Conservation (phyloP, 2,888 invertebrate genomes). For the Sturmia bella region DNA sequence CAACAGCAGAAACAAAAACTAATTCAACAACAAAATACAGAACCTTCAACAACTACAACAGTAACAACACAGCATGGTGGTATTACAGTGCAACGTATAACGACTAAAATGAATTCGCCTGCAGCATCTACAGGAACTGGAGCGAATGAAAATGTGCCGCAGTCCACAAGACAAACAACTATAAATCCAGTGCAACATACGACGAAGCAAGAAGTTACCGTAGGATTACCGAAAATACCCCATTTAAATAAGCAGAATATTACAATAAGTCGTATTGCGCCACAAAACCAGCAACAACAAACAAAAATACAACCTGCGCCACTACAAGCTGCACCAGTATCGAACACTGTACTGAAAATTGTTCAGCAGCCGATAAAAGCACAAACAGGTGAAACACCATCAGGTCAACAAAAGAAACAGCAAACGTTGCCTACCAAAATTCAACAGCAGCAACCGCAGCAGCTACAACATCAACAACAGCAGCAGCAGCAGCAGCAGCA, state of each 20-base stretch:
- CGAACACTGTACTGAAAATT: slow-evolving; percentile 57
- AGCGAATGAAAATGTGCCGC: slow-evolving; percentile 19
- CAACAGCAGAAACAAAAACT: slow-evolving; percentile 70
- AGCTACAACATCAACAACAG: too few relatives aligned
- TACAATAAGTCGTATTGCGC: slow-evolving; percentile 78
- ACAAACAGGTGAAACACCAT: slow-evolving; percentile 39
- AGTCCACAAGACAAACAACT: slow-evolving; percentile 70
- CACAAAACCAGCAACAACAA: slow-evolving; percentile 48
- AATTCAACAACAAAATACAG: slow-evolving; percentile 64
- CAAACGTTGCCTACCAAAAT: slow-evolving; percentile 28
- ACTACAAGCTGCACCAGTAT: slow-evolving; percentile 31
- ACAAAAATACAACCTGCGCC: slow-evolving; percentile 46
- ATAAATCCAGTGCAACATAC: slow-evolving; percentile 72
- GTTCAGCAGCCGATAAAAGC: slow-evolving; percentile 54
- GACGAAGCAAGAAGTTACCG: slow-evolving; percentile 42
- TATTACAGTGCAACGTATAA: slow-evolving; percentile 76
- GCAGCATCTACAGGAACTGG: slow-evolving; percentile 64
- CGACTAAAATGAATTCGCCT: slow-evolving; percentile 70
- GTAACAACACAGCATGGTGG: slow-evolving; percentile 70
- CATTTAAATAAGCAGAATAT: slow-evolving; percentile 79
- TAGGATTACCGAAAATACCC: slow-evolving; percentile 73
- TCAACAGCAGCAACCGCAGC: slow-evolving; percentile 65
- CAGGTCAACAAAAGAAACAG: slow-evolving; percentile 70
- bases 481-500: slow-evolving; percentile 68
- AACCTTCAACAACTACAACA: slow-evolving; percentile 69